Base-by-base conservation (phyloP, 2,888 invertebrate genomes). In the Acrocera orbiculus region DNA sequence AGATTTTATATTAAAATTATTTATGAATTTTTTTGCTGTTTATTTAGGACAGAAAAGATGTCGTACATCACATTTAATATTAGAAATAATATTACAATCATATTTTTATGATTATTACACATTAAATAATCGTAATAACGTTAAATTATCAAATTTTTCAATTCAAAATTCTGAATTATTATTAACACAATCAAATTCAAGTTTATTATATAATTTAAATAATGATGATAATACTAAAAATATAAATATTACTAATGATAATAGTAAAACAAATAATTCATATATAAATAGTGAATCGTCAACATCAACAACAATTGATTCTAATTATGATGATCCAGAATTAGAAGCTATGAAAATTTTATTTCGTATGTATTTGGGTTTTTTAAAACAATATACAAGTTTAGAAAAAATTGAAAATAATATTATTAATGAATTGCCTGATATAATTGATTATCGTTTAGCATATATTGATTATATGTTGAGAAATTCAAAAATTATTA, bases 1-100 rank as follows among this genome's bases (percentile, higher is more conserved):
- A 35, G 57, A 59, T 16, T 47, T 50, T 13, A 44, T 58, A 38
- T 49, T 63, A 5, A 62, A 73, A 58, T 62, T 73, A 9, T 75
- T 74, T 46, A 50, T 75, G 36, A 73, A 73, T 39, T 75, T 72
- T 49, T 56, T 76, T 37, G 73, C 75, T 5, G 69, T 71, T n/a
- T 64, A 72, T 44, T 69, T 74, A 20, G 73, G 73, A 46, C 65
- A 49, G 60, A 65, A 51, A 50, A 64, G 48, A 48, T 63, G 52
- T 50, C 58, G 45, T 51, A 63, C 45, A 40, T 64, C 50, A 37
- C 63, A 43, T 38, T 54, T 53, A 42, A 64, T 69, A 1, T 56
- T 68, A 27, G 65, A 66, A 25, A 59, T 58, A 44, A 58, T 64
- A 2, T 48, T 69, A 19, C 67, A 68, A 46, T 53, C 55, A 6